phyloP scores from a whole-genome alignment of 2,797 vertebrate species.

The Staurois parvus region DNA sequence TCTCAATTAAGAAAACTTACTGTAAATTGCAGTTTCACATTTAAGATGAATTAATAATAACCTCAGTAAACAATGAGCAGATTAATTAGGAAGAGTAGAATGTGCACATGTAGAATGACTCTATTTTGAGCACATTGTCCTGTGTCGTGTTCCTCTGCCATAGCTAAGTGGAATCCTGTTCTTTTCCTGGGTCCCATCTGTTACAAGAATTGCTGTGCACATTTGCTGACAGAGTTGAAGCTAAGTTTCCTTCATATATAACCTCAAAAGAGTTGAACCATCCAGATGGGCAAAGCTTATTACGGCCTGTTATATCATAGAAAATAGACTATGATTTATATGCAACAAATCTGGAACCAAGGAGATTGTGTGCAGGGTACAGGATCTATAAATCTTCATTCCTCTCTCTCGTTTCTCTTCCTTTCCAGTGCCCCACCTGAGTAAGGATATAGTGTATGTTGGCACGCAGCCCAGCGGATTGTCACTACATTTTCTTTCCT shows the following conservation, averaged over 20 bases:
- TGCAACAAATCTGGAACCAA: constrained; percentile 38
- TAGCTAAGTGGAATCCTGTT: constrained; percentile 24
- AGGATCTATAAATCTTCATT: constrained; percentile 52
- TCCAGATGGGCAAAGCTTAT: constrained; percentile 43
- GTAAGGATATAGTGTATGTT: constrained; percentile 37
- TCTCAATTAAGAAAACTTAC: not conserved
- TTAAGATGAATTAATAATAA: not conserved
- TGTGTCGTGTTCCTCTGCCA: not conserved
- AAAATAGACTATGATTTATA: constrained; percentile 55
- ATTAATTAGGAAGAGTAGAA: not conserved
- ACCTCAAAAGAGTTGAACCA: constrained; percentile 33
- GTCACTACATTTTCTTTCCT: constrained; percentile 38
- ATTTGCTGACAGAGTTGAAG: constrained; percentile 39
- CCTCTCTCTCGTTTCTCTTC: not conserved
- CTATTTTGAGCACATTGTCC: not conserved
- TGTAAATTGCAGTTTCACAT: not conserved
- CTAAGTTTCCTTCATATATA: constrained; percentile 39
- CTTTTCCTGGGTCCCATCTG: constrained; percentile 40
- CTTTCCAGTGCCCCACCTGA: constrained; percentile 21
- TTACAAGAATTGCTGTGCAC: constrained; percentile 14
- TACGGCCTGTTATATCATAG: constrained; percentile 43
- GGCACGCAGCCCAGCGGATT: constrained; percentile 41
- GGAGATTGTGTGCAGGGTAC: constrained; percentile 38
- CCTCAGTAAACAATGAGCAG: not conserved
- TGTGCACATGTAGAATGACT: not conserved